Conservation (phyloP, 1,140 invertebrate species). For the Macrobrachium rosenbergii region DNA sequence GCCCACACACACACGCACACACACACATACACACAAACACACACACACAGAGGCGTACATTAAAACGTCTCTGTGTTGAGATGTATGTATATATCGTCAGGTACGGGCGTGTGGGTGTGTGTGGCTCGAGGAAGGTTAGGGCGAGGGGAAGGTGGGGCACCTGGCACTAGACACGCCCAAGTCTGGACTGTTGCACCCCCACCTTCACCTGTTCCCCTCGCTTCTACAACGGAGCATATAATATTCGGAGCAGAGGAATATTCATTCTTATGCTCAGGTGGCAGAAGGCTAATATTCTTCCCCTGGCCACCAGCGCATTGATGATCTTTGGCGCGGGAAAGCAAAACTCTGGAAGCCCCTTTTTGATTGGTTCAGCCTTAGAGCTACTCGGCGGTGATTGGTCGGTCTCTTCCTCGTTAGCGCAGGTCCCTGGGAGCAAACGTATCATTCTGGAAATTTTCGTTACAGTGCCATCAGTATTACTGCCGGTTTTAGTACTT, state of each 20-base stretch:
- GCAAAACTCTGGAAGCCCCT: neutral
- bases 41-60: too few relatives aligned
- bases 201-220: constrained; percentile 39
- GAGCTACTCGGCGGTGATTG: constrained; percentile 14
- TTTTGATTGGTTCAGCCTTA: constrained; percentile 12
- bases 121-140: neutral
- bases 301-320: neutral
- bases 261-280: neutral
- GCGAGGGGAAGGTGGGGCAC: constrained; percentile 21
- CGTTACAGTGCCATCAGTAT: neutral
- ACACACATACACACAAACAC: too few relatives aligned
- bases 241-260: neutral
- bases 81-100: too few relatives aligned
- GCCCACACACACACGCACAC: too few relatives aligned
- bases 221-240: neutral
- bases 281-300: neutral
- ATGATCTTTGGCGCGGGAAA: constrained; percentile 5
- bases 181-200: constrained; percentile 29
- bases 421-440: neutral
- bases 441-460: neutral
- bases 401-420: neutral
- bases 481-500: neutral
- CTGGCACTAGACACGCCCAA: constrained; percentile 35
- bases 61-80: too few relatives aligned
- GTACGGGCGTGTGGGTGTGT: neutral